Percentiles rank a stretch among this genome's conserved stretches.
Conservation (phyloP, 1,140 invertebrate genomes). For the Drosophila lacteicornis region DNA sequence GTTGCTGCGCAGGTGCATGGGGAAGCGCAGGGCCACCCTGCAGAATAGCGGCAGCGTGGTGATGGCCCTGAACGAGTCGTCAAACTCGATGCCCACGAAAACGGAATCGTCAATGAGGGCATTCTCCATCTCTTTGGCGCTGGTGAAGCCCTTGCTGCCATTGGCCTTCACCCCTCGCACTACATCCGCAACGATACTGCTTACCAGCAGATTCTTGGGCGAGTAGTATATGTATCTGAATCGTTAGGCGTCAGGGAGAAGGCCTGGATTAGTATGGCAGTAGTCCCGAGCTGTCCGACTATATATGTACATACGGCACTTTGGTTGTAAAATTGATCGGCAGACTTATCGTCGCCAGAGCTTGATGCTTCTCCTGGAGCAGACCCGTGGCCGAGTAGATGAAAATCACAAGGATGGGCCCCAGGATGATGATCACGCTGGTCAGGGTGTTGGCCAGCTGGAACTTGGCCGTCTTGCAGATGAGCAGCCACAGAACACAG, state of each 20-base stretch:
- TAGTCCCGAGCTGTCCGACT: neutral
- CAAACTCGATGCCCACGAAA: slow-evolving; percentile 56
- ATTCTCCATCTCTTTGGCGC: neutral
- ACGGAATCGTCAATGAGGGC: slow-evolving; percentile 1
- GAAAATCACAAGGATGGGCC: slow-evolving; percentile 34
- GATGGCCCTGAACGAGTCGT: slow-evolving; percentile 16
- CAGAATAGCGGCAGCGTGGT: slow-evolving; percentile 12
- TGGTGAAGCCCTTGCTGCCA: neutral
- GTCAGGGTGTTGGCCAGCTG: slow-evolving; percentile 29
- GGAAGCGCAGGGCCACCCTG: slow-evolving; percentile 38
- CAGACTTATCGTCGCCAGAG: neutral
- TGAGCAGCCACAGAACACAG: slow-evolving; percentile 38
- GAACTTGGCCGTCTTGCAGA: slow-evolving; percentile 39
- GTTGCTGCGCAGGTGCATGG: slow-evolving; percentile 6
- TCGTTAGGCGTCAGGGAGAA: neutral
- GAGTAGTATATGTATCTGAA: slow-evolving; percentile 54
- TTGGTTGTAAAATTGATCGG: slow-evolving; percentile 18
- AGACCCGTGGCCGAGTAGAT: slow-evolving; percentile 23
- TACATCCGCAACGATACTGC: slow-evolving; percentile 10
- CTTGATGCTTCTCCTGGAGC: neutral
- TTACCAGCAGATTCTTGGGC: slow-evolving; percentile 30
- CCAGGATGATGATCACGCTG: slow-evolving; percentile 19
- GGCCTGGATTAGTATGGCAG: slow-evolving; percentile 16
- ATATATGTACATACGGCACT: slow-evolving; percentile 53
- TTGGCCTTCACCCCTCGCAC: neutral